phyloP scores from a whole-genome alignment of 2,888 invertebrate genomes.

The Ceratothoa steindachneri region DNA sequence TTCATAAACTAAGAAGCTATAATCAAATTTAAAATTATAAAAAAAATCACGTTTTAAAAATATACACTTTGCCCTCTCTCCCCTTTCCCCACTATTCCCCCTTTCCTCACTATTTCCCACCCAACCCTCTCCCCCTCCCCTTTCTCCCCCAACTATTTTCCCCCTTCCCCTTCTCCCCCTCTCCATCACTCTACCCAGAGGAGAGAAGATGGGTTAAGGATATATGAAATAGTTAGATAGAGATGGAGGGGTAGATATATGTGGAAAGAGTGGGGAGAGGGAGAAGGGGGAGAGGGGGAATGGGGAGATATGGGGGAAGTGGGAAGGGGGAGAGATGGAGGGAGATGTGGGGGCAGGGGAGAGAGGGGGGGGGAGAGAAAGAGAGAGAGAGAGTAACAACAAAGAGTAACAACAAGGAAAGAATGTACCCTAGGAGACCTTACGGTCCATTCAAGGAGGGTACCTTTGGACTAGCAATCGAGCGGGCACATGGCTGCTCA shows the following conservation, averaged over 20 bases:
- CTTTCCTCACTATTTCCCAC: neutral
- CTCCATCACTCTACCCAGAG: neutral
- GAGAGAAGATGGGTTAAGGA: no score
- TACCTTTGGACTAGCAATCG: no score
- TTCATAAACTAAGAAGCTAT: neutral
- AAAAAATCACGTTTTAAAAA: no score
- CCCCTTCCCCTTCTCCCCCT: neutral
- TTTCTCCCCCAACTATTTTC: neutral
- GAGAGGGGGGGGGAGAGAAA: neutral
- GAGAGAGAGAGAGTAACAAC: neutral
- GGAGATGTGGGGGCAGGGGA: neutral
- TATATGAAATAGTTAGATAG: no score
- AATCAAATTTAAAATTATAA: neutral
- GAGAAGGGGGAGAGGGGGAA: neutral
- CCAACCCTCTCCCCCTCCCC: neutral
- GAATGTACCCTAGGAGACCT: no score
- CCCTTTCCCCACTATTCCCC: no score
- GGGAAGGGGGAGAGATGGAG: neutral
- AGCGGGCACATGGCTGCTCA: no score
- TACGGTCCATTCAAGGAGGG: no score
- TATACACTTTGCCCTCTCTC: no score
- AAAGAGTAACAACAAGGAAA: no score
- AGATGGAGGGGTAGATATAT: no score
- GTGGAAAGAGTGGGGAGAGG: no score
- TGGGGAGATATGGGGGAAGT: neutral